These are phyloP conservation scores for Suricata suricatta DNA, from an alignment of 2,113 vertebrate species.

Conservation along the genomic window DNA sequence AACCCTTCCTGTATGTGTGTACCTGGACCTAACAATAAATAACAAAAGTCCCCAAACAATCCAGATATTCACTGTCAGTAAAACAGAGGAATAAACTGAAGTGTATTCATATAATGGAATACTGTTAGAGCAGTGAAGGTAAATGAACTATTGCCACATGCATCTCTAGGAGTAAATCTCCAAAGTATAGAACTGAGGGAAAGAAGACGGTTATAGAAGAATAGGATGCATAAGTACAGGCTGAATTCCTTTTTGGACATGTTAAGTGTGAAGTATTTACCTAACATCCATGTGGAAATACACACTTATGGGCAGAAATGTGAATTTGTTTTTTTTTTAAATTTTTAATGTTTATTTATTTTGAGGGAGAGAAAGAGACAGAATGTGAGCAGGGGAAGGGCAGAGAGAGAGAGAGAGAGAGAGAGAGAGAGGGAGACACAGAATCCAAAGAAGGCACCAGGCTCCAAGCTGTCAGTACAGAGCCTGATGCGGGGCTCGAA, in stretches of 20 bases:
- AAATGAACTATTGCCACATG: background rate
- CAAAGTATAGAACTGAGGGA: background rate
- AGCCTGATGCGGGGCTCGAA: too few relatives aligned
- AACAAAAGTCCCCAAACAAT: background rate
- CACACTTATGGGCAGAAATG: background rate
- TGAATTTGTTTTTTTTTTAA: too few relatives aligned
- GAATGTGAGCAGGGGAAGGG: too few relatives aligned
- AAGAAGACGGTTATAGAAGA: background rate
- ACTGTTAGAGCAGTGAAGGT: background rate
- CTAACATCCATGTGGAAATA: background rate
- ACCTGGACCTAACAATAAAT: background rate
- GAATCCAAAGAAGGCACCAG: too few relatives aligned
- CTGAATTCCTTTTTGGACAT: background rate
- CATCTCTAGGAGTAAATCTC: background rate
- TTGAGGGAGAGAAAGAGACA: too few relatives aligned
- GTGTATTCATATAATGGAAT: background rate
- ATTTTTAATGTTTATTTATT: too few relatives aligned
- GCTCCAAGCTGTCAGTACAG: too few relatives aligned
- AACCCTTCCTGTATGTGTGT: background rate
- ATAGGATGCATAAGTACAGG: background rate
- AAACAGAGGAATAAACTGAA: background rate
- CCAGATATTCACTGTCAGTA: background rate
- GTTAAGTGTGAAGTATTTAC: background rate
- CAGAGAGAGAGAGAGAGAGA: too few relatives aligned
- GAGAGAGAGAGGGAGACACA: too few relatives aligned